Conservation (phyloP, 2,797 vertebrate genomes). For the Lacerta viridis region DNA sequence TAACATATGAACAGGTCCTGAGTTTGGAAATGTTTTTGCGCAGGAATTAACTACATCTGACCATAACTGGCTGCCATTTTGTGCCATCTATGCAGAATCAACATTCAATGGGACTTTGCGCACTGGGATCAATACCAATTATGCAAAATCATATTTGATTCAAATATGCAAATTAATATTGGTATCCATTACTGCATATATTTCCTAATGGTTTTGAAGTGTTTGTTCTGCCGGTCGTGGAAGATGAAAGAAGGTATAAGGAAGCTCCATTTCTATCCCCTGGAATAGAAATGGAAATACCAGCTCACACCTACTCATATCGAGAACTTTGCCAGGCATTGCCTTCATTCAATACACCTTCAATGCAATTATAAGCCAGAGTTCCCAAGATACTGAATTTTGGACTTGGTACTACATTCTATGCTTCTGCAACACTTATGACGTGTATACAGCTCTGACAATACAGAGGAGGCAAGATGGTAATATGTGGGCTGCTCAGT, state of each 20-base stretch:
- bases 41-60: background rate
- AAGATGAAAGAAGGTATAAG: no score
- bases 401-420: background rate
- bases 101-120: background rate
- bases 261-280: no score
- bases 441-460: background rate
- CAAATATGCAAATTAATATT: background rate
- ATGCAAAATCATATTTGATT: background rate
- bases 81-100: background rate
- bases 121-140: background rate
- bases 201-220: no score
- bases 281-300: no score
- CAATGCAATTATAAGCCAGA: no score
- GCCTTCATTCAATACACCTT: no score
- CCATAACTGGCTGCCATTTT: background rate
- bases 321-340: no score
- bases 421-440: background rate
- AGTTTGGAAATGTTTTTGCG: background rate
- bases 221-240: no score
- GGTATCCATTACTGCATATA: background rate
- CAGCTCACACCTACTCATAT: no score
- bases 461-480: background rate
- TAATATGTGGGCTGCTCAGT: background rate
- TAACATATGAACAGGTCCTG: background rate
- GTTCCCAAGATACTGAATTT: background rate